Evolutionary conservation across 53 echinoderm and acorn worm genomes (phyloP), one percentile per base, ranked within the genome.

Genomic region (Paelopatides confundens): DNA sequence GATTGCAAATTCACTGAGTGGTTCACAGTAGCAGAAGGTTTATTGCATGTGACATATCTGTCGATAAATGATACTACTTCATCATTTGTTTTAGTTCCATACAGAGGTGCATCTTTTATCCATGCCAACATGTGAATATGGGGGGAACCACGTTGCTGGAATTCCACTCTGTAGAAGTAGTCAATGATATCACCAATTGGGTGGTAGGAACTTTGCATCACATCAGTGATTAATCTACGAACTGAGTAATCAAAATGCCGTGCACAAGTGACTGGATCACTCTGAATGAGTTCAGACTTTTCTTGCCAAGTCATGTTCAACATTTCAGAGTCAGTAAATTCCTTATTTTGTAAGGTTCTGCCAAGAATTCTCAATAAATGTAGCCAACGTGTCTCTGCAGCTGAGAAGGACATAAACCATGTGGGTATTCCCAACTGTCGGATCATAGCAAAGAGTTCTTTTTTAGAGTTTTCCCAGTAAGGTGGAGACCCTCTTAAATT

Each of bases 341-440:
- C 51, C 39, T 48, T 49, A 28, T 49, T 31, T 3, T 78, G 47
- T 9, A 78, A 31, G 12, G 18, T 85, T 43, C 14, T 46, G 26
- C 65, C 66, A 36, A 91, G 81, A 52, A 90, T 86, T 40, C 46
- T 67, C 5, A 67, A 28, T 27, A 85, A 33, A 39, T 85, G 43
- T 68, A 67, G 48, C 86, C 86, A 85, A 26, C 86, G 86, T 15
- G 40, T 66, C 28, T 85, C 86, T 29, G 69, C 69, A 38, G 86
- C 86, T 39, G 85, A 85, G 24, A 85, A 85, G n/a, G 67, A 66
- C 49, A 67, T 43, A 84, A 84, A 84, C 84, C 84, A 84, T 21
- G 84, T 84, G 12, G 84, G 84, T 31, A 84, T 84, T 33, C 65
- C 84, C 13, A 84, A 30, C 35, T 66, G 67, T 31, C 67, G 31